Conservation (phyloP, 2,888 invertebrate species). For the Cephus spinipes region DNA sequence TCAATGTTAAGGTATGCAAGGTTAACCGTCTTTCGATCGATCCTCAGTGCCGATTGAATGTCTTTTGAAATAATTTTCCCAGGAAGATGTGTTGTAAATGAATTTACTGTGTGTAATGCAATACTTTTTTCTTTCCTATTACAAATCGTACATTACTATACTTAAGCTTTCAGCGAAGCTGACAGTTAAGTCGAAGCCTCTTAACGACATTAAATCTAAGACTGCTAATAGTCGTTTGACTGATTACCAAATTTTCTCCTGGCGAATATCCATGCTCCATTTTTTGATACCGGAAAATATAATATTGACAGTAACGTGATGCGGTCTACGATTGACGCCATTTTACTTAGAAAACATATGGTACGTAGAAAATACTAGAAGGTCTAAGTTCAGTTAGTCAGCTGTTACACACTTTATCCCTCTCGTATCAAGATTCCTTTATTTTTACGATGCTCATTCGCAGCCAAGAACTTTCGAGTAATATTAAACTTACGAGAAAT, state of each 20-base stretch:
- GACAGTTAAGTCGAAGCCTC: background rate
- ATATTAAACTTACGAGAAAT: background rate
- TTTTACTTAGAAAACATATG: background rate
- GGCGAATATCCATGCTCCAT: slow-evolving; percentile 49
- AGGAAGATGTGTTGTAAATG: too few relatives aligned
- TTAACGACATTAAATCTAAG: background rate
- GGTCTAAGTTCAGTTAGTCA: background rate
- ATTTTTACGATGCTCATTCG: background rate
- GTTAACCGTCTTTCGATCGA: slow-evolving; percentile 6
- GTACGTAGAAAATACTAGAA: background rate
- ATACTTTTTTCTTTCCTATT: background rate
- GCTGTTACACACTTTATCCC: background rate
- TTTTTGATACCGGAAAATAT: background rate
- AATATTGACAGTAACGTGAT: background rate
- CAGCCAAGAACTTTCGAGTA: background rate
- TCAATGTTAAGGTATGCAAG: slow-evolving; percentile 3
- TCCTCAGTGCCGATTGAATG: background rate
- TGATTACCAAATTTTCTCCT: slow-evolving; percentile 48
- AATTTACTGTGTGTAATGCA: background rate
- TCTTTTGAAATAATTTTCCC: too few relatives aligned
- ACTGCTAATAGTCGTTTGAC: background rate
- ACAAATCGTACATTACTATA: background rate
- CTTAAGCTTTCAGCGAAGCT: background rate
- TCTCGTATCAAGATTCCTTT: background rate
- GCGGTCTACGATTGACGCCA: background rate